phyloP scores from a whole-genome alignment of 2,797 vertebrate species.

The Phataginus tricuspis region DNA sequence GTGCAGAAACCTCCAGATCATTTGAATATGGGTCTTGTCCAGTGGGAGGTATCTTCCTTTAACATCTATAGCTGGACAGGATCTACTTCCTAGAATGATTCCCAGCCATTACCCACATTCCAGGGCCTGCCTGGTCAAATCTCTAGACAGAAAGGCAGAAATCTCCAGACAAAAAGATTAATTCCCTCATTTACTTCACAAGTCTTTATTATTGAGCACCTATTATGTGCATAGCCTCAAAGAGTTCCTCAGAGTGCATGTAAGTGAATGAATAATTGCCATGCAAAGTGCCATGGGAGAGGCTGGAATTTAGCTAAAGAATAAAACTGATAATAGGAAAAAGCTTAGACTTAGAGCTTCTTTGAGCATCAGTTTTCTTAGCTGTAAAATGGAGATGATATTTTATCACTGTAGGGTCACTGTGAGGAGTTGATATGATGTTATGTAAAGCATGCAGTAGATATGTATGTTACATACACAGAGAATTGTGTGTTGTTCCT shows the following conservation, averaged over 20 bases:
- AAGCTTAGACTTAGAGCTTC: background rate
- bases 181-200: background rate
- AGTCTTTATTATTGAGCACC: background rate
- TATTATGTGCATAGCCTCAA: background rate
- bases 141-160: background rate
- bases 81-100: background rate
- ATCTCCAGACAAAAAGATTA: background rate
- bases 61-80: background rate
- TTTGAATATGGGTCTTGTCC: background rate
- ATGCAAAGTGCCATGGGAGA: background rate
- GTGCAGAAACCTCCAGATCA: slow-evolving; percentile 12
- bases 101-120: background rate
- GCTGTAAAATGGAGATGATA: background rate
- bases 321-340: background rate
- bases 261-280: background rate
- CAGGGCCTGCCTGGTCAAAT: background rate
- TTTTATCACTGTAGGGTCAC: background rate
- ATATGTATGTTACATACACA: background rate
- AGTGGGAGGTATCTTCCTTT: background rate
- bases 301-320: background rate
- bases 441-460: background rate
- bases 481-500: background rate
- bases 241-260: background rate
- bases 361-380: background rate
- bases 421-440: background rate